Evolutionary conservation across 2,113 vertebrate species (phyloP), one percentile per base, ranked within the genome.

Genomic region (Pungitius pungitius): DNA sequence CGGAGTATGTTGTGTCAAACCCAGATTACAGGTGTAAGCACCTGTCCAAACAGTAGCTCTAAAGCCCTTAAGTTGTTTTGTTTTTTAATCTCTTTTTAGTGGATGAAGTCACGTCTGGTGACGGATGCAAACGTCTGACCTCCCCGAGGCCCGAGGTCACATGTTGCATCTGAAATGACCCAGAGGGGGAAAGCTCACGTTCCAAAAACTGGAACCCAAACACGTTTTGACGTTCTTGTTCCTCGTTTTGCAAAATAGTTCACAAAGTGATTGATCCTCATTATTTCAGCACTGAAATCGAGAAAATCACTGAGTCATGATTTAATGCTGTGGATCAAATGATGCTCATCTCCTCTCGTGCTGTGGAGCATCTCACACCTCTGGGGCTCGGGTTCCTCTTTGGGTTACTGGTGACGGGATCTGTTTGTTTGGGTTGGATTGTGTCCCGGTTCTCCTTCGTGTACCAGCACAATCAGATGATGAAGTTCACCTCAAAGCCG

Each of bases 101-200:
- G 15, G 14, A 13, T 42, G 14, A 73, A 43, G 40, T 15, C 37
- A 6, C 45, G 4, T 30, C 20, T 1, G 4, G 51, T 22, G 42
- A 64, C 33, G 24, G 24, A 58, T 52, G 24, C n/a, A n/a, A n/a
- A n/a, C n/a, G n/a, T n/a, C n/a, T n/a, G n/a, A n/a, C n/a, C n/a
- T n/a, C n/a, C n/a, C 20, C 30, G 33, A 59, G 33, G 11, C n/a
- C 22, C 52, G 39, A 74, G 62, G 52, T 51, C 60, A 30, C 14
- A 27, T 1, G 55, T 58, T 17, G 6, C 0, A 22, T 30, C 30
- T 24, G 11, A 27, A 1, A 20, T 11, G 10, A 49, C 14, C 10
- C n/a, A 6, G 3, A 51, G n/a, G 6, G 6, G 2, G 8, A 15
- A 9, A 33, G 2, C 4, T 52, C 17, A 13, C 3, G 1, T 37